Evolutionary conservation across 2,113 vertebrate genomes (phyloP), one percentile per base, ranked within the genome.

Genomic region (Phylloscopus whistleri): DNA sequence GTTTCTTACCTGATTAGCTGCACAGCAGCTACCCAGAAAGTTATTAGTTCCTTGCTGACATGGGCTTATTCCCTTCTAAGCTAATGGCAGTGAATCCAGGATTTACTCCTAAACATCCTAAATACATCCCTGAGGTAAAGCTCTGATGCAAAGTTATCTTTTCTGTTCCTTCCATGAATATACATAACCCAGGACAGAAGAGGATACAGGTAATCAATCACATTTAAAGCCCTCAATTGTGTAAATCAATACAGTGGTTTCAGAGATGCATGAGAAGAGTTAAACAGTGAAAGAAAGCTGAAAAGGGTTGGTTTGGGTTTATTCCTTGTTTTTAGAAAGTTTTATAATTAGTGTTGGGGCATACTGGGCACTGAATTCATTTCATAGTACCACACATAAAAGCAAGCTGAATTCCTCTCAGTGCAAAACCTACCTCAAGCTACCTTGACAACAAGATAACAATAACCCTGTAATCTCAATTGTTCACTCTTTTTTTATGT

Each of bases 401-500:
- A 97, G 96, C 93, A 94, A 91, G 83, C 93, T 75, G 95, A 95
- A 96, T 97, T 97, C 81, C 87, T 95, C 95, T 95, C 97, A 96
- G 85, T 87, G 95, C 83, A 93, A 97, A 95, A 95, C 96, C 96
- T 91, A 96, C 97, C 97, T 95, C 97, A 72, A 96, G 97, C 97
- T 97, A 96, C 97, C 94, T 96, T 95, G 81, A 95, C 91, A 94
- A 94, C 95, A 94, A 72, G 82, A 59, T 64, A 90, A 90, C 97
- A 97, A 98, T 97, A 96, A 97, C 94, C 67, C 96, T 97, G 94
- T 95, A 97, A 98, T 98, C 97, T 98, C 93, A 97, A 94, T 96
- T 78, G 95, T 89, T 96, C 80, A 31, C 76, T 92, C 92, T 83
- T 90, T 89, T 97, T 96, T 89, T 60, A 31, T 95, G 80, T 97